Evolutionary conservation across 2,888 invertebrate species (phyloP), one percentile per base, ranked within the genome.

Genomic region (Scaeva pyrastri): DNA sequence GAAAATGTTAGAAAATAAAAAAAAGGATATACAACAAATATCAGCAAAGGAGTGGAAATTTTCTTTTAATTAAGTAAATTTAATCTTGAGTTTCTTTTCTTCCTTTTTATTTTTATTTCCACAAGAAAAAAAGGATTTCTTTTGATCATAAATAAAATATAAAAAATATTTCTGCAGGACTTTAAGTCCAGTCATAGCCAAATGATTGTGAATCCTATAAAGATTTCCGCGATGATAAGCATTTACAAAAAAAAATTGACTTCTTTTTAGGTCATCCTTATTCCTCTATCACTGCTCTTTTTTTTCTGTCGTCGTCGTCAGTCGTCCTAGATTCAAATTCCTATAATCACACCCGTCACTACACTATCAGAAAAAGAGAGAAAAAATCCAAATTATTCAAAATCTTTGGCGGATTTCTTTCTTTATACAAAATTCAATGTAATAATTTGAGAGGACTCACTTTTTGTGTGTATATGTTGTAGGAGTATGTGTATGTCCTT

Each of bases 21-120:
- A 66, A 23, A 31, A 39, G 45, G 43, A 31, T 62, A 14, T 43
- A 52, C 39, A 64, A 58, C 3, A 39, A 39, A 36, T 19, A 71
- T 75, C 60, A 39, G 58, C 60, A 16, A 81, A 81, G 85, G 85
- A 85, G 85, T 80, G 85, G 85, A 85, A 43, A 43, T 14, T 45
- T 43, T 16, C 56, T 71, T 81, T 85, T 81, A 80, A 85, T 85
- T 77, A 85, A 76, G 72, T 73, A 77, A 85, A 85, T 81, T 77
- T 56, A 55, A 66, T 68, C 72, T 60, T 62, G 23, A 26, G 16
- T 36, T 43, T 41, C 3, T 45, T 64, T 31, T 8, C 8, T 7
- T 31, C 31, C 8, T 7, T 5, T 31, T 31, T 31, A 31, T 31
- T 31, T 56, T 16, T 39, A 60, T 60, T 60, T 21, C 4, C 41